A percentile compares a stretch with the other conserved stretches of the same genome.
These are phyloP conservation scores for Lerema accius DNA, from an alignment of 1,140 invertebrate genomes.

Conservation along the genomic window DNA sequence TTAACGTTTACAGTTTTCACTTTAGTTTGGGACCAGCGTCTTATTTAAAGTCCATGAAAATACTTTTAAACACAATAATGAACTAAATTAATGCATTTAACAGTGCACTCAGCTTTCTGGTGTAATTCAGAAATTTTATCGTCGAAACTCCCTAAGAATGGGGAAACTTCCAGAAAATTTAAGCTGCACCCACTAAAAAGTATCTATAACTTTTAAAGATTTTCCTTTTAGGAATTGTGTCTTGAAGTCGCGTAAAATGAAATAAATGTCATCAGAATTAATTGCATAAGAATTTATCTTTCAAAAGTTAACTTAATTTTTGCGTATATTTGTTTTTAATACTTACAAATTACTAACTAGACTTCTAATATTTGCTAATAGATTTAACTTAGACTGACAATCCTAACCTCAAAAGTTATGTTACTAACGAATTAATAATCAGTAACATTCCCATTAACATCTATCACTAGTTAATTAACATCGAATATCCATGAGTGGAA, in stretches of 20 bases:
- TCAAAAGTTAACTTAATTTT: too few relatives aligned
- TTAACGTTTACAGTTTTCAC: background rate
- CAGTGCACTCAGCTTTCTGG: constrained; percentile 33
- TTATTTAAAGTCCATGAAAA: constrained; percentile 24
- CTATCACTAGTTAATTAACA: too few relatives aligned
- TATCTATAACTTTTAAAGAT: constrained; percentile 29
- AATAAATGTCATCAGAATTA: constrained; percentile 21
- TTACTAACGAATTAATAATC: too few relatives aligned
- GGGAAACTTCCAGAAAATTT: constrained; percentile 21
- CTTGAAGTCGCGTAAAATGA: constrained; percentile 20
- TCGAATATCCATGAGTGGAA: too few relatives aligned
- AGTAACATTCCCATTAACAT: too few relatives aligned
- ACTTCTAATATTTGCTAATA: too few relatives aligned
- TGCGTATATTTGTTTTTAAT: too few relatives aligned
- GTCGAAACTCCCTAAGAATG: constrained; percentile 30
- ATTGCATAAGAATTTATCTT: too few relatives aligned
- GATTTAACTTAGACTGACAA: too few relatives aligned
- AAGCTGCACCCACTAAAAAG: constrained; percentile 27
- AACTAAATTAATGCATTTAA: constrained; percentile 33
- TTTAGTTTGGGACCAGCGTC: background rate
- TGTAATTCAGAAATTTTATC: constrained; percentile 33
- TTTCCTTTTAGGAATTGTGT: constrained; percentile 31
- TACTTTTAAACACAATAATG: constrained; percentile 34
- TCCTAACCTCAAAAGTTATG: too few relatives aligned
- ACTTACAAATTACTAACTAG: too few relatives aligned